Conservation (phyloP, 92 coral and sea anemone genomes). For the Paragorgia papillata region DNA sequence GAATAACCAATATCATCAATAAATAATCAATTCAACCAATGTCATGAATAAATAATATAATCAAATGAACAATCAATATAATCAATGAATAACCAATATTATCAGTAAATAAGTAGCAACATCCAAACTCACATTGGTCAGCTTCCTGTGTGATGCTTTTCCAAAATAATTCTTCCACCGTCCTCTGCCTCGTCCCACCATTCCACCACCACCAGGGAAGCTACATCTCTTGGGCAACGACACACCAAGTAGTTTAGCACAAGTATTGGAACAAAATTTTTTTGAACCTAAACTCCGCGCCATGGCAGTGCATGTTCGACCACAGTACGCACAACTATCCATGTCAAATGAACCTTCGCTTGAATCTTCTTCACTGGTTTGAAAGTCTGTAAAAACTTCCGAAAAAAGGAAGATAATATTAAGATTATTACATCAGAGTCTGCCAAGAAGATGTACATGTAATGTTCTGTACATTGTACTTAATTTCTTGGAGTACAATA, state of each 20-base stretch:
- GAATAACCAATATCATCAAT: too few species aligned
- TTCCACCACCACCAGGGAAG: conserved; percentile 74
- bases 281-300: conserved; percentile 66
- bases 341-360: conserved; percentile 34
- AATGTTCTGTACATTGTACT: too few species aligned
- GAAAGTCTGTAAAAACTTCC: conserved; percentile 33
- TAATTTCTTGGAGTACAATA: too few species aligned
- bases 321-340: conserved; percentile 35
- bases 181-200: conserved; percentile 58
- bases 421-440: too few species aligned
- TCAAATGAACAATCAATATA: too few species aligned
- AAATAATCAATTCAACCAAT: too few species aligned
- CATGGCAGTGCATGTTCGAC: conserved; percentile 21
- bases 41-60: too few species aligned
- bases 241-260: conserved; percentile 94
- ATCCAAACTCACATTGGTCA: conserved; percentile 30
- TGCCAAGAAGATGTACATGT: too few species aligned
- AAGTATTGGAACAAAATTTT: conserved; percentile 92
- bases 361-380: conserved; percentile 36
- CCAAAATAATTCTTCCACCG: conserved; percentile 69
- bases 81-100: too few species aligned
- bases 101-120: too few species aligned
- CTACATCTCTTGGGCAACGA: conserved; percentile 90
- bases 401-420: neutral
- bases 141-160: conserved; percentile 63